Conservation (phyloP, 2,797 vertebrate genomes). For the Halcyon chelicuti region DNA sequence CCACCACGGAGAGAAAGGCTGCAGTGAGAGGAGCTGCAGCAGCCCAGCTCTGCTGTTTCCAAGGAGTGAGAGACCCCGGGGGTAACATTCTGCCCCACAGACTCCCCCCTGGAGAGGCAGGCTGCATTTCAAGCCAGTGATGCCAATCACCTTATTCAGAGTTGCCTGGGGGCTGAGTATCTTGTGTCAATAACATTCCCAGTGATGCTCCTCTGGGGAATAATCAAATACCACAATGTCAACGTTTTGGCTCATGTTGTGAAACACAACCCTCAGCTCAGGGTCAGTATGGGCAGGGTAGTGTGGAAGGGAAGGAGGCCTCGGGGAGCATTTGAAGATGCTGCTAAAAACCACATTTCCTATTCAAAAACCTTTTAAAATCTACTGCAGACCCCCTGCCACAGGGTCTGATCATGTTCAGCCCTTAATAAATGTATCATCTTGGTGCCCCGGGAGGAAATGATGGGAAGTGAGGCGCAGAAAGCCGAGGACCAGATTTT, state of each 20-base stretch:
- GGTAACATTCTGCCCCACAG: background rate
- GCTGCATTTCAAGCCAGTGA: background rate
- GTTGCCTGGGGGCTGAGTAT: background rate
- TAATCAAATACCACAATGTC: background rate
- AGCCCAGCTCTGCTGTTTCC: background rate
- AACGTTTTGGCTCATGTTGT: background rate
- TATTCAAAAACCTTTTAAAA: background rate
- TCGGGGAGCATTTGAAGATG: background rate
- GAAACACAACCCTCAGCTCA: background rate
- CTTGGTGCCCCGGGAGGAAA: background rate
- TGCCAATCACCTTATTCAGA: background rate
- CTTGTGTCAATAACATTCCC: conserved; percentile 34
- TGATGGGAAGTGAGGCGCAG: background rate
- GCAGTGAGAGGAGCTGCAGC: background rate
- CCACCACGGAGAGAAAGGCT: fast-evolving
- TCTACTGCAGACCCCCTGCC: background rate
- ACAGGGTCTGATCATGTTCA: background rate
- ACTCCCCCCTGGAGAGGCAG: background rate
- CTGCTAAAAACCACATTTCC: background rate
- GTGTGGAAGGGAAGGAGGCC: background rate
- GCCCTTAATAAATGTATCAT: background rate
- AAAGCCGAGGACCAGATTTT: background rate
- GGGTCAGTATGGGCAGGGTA: background rate
- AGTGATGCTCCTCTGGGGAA: background rate
- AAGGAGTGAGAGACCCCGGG: background rate